Percentiles rank a stretch among this genome's conserved stretches.
These are phyloP conservation scores for Clamator glandarius DNA, from an alignment of 2,797 vertebrate species.

Conservation along the genomic window DNA sequence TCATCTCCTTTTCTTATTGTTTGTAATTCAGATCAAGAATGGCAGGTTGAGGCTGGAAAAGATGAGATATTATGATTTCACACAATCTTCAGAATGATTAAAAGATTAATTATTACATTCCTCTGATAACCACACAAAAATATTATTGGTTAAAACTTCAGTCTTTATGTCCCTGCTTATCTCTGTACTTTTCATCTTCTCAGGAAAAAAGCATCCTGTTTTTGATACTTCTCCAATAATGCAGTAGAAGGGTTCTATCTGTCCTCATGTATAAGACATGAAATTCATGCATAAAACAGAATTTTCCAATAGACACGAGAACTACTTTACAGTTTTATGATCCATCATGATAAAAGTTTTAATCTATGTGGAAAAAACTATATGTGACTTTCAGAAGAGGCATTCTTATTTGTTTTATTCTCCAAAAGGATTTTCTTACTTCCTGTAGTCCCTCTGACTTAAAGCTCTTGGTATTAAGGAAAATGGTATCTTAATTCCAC, in stretches of 20 bases:
- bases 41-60: conserved; percentile 69
- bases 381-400: not conserved
- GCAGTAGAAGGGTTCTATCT: not conserved
- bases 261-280: conserved; percentile 3
- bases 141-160: conserved; percentile 65
- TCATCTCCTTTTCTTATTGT: conserved; percentile 55
- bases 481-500: not conserved
- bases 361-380: conserved; percentile 15
- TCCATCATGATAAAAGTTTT: not conserved
- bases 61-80: conserved; percentile 65
- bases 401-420: not conserved
- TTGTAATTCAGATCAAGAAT: conserved; percentile 71
- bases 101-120: conserved; percentile 73
- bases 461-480: not conserved
- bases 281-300: conserved; percentile 10
- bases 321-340: not conserved
- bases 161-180: conserved; percentile 69
- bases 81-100: conserved; percentile 56
- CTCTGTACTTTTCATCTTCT: conserved; percentile 68
- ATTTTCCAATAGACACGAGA: conserved; percentile 17
- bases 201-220: conserved; percentile 54
- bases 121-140: conserved; percentile 72
- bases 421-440: not conserved
- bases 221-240: conserved; percentile 59
- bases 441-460: not conserved